phyloP scores from a whole-genome alignment of 1,140 invertebrate species.

The Ridgeia piscesae region DNA sequence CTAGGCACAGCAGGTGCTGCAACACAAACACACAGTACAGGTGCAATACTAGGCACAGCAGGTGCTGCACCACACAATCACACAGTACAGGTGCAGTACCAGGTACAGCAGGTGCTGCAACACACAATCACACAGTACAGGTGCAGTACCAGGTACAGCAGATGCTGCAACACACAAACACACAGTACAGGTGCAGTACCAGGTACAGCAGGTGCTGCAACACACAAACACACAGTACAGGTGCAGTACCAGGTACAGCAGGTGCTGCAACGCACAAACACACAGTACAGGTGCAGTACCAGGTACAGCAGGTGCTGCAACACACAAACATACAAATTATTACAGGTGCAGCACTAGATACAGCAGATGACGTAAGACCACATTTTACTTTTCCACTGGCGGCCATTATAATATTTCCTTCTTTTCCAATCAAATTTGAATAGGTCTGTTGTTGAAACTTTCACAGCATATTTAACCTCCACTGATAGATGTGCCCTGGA shows the following conservation, averaged over 20 bases:
- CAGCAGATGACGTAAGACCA: too few relatives aligned
- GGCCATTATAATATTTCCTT: too few relatives aligned
- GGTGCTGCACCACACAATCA: slow-evolving; percentile 60
- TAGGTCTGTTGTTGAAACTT: too few relatives aligned
- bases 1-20: slow-evolving; percentile 70
- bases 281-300: neutral
- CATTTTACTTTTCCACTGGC: too few relatives aligned
- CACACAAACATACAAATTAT: neutral
- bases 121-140: neutral
- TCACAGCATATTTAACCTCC: too few relatives aligned
- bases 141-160: neutral
- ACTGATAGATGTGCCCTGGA: too few relatives aligned
- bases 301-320: slow-evolving; percentile 58
- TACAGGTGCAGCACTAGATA: too few relatives aligned
- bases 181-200: neutral
- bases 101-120: slow-evolving; percentile 58
- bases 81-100: neutral
- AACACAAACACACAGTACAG: neutral
- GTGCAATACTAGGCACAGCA: neutral
- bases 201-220: too few relatives aligned
- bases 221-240: too few relatives aligned
- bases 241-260: too few relatives aligned
- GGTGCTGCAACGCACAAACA: neutral
- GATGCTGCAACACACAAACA: slow-evolving; percentile 58
- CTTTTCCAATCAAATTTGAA: too few relatives aligned